Base-by-base conservation (phyloP, 2,113 vertebrate genomes). In the Nothocercus nigrocapillus region DNA sequence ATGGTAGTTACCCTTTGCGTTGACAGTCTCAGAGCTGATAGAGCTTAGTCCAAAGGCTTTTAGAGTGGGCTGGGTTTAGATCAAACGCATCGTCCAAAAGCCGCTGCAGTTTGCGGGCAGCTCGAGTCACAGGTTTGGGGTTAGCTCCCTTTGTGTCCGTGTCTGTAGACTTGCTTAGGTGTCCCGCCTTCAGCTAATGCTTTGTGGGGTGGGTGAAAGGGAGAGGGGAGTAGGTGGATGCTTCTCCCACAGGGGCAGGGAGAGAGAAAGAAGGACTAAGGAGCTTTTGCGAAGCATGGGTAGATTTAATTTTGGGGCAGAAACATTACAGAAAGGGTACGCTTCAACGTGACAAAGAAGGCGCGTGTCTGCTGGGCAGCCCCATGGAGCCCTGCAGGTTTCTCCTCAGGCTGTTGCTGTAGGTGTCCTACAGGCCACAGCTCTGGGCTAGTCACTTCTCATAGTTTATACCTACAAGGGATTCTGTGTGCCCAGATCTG, bases 111-210 rank as follows among this genome's bases (percentile, higher is more conserved):
- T 90, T 82, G 91, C 25, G 40, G 32, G 53, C 49, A 79, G 56
- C 78, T 93, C 87, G 49, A 84, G 74, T 92, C 82, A 66, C 69
- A 87, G 73, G 59, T 94, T 76, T 79, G 78, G 84, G 94, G 91
- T 95, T 96, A 96, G 96, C 91, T 92, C 74, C 67, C 84, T 88
- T 89, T 92, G 87, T 96, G 82, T 82, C 84, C 91, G 61, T 84
- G 87, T n/a, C 63, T 18, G 30, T 45, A 36, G 84, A 74, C 53
- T 85, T 47, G 27, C 47, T 82, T 66, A 42, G 22, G 40, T 87
- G 67, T 92, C 84, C 73, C 30, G 40, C 62, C 40, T 89, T 91
- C 36, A 32, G 44, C 78, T 85, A 47, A 16, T 82, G 36, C 53
- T 87, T 82, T 69, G 16, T 5, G 1, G 51, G 53, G 67, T 78